Evolutionary conservation across 2,888 invertebrate genomes (phyloP).

Genomic region (Anorthoa munda): DNA sequence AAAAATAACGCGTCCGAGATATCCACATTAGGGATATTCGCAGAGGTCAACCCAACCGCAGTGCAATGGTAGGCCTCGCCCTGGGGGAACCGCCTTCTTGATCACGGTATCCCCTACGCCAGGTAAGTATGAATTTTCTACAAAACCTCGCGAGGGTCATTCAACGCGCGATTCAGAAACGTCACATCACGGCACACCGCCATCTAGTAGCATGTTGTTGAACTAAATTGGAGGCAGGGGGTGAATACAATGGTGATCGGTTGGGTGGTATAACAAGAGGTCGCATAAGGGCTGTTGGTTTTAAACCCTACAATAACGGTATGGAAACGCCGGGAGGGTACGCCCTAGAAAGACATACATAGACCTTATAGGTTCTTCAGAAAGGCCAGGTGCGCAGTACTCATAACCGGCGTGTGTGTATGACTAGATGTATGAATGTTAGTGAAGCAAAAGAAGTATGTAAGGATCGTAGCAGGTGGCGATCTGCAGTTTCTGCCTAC

Average conservation of each 20-base stretch:
- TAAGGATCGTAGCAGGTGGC: too few relatives aligned
- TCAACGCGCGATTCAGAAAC: constrained; percentile 29
- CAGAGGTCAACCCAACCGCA: constrained; percentile 38
- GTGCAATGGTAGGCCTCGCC: constrained; percentile 32
- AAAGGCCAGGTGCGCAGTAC: too few relatives aligned
- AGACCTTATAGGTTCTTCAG: too few relatives aligned
- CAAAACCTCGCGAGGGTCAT: constrained; percentile 6
- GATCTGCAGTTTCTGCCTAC: too few relatives aligned
- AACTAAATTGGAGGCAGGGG: constrained; percentile 8
- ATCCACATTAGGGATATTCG: too few relatives aligned
- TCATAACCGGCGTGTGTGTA: too few relatives aligned
- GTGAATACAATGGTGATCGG: neutral
- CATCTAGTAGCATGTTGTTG: constrained; percentile 6
- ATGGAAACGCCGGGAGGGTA: too few relatives aligned
- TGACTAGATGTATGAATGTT: too few relatives aligned
- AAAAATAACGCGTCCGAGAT: too few relatives aligned
- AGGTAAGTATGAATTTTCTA: constrained; percentile 22
- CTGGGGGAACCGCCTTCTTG: constrained; percentile 43
- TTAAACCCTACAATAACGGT: neutral
- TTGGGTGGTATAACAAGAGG: neutral
- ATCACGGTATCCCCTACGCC: constrained; percentile 43
- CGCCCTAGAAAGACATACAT: too few relatives aligned
- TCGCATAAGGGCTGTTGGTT: neutral
- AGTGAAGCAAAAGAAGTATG: too few relatives aligned
- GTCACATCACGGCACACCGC: constrained; percentile 2